Base-by-base conservation (phyloP, 2,113 vertebrate species). In the Semnornis frantzii region DNA sequence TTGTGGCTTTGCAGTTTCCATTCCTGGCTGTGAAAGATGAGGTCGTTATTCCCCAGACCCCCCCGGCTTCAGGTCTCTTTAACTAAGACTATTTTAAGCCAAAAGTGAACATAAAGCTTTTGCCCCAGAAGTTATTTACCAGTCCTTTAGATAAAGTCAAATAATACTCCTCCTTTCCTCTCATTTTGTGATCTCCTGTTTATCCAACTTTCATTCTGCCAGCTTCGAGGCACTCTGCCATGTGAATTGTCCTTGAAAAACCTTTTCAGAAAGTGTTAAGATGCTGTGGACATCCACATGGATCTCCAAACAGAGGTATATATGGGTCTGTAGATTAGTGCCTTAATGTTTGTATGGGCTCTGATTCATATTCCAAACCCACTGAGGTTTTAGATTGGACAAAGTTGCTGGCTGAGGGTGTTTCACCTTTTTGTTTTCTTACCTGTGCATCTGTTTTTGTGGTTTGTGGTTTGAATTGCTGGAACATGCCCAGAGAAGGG, bases 391-490 rank as follows among this genome's bases (percentile, higher is more conserved):
- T 66, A 15, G 27, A 33, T 20, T n/a, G 42, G 55, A 10, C n/a
- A 12, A 92, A 85, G 6, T 17, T 82, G 33, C 16, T 64, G 19
- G 5, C 52, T 75, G 13, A 59, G 16, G 10, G 8, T 1, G 1
- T 58, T 95, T 68, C 44, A 54, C 11, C 6, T 60, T 60, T 60
- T 54, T n/a, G 9, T 83, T 79, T 85, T 50, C 24, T 66, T 63
- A 8, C 0, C 10, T 8, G 11, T 0, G 1, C 44, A 8, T 37
- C 68, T 69, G 4, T 65, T 27, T 52, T 3, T 0, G 0, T 31
- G 50, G 44, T 66, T 88, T 85, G 48, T 37, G 37, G 37, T 37
- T 37, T 33, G 57, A 80, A 44, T 60, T 39, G 37, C 37, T 39
- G 37, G 37, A 39, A 39, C 37, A 39, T 39, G 37, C 37, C 37